A percentile compares a stretch with the other conserved stretches of the same genome.
phyloP scores from a whole-genome alignment of 2,888 invertebrate genomes.

The Callyntrura guangdongensis region DNA sequence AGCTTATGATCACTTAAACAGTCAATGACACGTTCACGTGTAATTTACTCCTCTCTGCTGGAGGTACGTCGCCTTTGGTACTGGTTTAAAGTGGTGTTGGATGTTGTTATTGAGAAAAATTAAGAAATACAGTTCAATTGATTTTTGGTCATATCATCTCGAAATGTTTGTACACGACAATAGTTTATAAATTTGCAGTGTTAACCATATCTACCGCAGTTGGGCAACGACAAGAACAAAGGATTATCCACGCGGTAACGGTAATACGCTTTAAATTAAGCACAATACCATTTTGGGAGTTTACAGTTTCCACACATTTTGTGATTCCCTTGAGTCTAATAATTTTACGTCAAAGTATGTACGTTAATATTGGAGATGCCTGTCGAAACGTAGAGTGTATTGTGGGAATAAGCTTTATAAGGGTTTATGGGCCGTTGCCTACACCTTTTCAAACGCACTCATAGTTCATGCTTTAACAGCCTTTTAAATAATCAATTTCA shows the following conservation, averaged over 20 bases:
- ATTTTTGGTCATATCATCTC: background rate
- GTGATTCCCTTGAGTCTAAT: too few species aligned
- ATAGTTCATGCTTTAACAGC: conserved; percentile 30
- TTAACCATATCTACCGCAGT: conserved; percentile 40
- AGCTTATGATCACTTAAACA: background rate
- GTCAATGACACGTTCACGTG: background rate
- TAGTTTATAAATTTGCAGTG: background rate
- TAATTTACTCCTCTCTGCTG: background rate
- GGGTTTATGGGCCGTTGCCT: background rate
- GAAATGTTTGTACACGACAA: background rate
- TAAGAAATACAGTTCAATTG: conserved; percentile 11
- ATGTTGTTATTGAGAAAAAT: background rate
- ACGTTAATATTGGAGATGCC: too few species aligned
- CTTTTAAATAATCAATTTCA: conserved; percentile 26
- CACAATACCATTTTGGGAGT: conserved; percentile 44
- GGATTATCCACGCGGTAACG: background rate
- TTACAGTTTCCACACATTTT: conserved; percentile 24
- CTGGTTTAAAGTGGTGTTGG: too few species aligned
- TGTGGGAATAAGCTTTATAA: conserved; percentile 20
- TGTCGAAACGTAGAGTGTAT: too few species aligned
- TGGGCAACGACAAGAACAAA: conserved; percentile 39
- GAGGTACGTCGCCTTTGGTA: conserved; percentile 14
- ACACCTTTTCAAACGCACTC: conserved; percentile 9
- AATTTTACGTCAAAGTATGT: too few species aligned
- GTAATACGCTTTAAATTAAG: conserved; percentile 26